Evolutionary conservation across 2,797 vertebrate genomes (phyloP), one percentile per base, ranked within the genome.

Genomic region (Holocentrus rufus): DNA sequence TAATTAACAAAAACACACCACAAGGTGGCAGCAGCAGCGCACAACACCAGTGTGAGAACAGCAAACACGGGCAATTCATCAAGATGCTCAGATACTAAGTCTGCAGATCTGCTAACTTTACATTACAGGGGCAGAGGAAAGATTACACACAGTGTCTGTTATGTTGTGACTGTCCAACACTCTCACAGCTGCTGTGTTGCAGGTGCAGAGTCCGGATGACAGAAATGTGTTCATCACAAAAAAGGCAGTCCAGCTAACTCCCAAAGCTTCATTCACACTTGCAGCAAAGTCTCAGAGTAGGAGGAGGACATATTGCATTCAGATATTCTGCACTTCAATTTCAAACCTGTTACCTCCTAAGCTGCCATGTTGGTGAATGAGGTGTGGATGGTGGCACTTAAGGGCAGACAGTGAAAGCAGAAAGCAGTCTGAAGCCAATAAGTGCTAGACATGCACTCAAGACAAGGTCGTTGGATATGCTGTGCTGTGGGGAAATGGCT

Each of bases 11-110:
- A 23, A 10, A 9, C 7, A 1, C 2, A 52, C 89, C 92, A 91
- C 81, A 50, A 85, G 90, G 62, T 75, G 90, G 91, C 89, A 83
- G 86, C 77, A 87, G 23, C 25, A 3, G 18, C 62, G 4, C 10
- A 53, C 4, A 71, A 49, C 67, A 31, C 5, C 25, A 23, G 27
- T 10, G 4, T 0, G n/a, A 69, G 8, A 30, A 1, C 0, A 0
- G 2, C 18, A 0, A 64, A 25, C 6, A 36, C 6, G 4, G 5
- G n/a, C n/a, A n/a, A n/a, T 1, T 9, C 34, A 36, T 7, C 44
- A 46, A 47, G 10, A 4, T 30, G 30, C 14, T 47, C 34, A 20
- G 9, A 47, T n/a, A n/a, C n/a, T n/a, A n/a, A n/a, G n/a, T n/a
- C n/a, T n/a, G n/a, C n/a, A 47, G 0, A 1, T n/a, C 3, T n/a